phyloP scores from a whole-genome alignment of 2,113 vertebrate genomes.

The Ascaphus truei region DNA sequence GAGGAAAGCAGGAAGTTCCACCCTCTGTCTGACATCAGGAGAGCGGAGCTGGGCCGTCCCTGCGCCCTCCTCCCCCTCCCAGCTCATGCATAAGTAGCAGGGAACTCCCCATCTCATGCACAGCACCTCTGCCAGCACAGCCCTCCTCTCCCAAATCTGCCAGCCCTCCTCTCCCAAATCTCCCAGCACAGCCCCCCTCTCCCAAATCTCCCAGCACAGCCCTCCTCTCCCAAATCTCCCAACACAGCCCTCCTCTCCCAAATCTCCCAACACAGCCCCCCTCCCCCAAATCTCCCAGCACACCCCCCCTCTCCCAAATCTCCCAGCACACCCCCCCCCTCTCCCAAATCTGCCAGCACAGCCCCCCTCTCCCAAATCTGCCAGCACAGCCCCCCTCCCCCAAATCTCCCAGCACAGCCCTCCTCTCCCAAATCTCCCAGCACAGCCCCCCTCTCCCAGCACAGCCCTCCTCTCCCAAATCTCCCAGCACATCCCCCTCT shows the following conservation, averaged over 20 bases:
- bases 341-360: not conserved
- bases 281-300: not conserved
- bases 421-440: not conserved
- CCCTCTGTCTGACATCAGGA: not conserved
- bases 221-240: not conserved
- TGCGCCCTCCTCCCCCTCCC: not conserved
- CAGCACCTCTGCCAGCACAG: not conserved
- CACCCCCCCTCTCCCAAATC: not conserved
- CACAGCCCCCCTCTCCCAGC: no score
- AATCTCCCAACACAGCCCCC: not conserved
- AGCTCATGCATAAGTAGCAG: not conserved
- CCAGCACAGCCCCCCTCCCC: not conserved
- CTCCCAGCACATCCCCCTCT: no score
- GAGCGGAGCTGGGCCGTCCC: fast-evolving
- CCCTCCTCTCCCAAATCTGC: not conserved
- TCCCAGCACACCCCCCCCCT: not conserved
- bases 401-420: not conserved
- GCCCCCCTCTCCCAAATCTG: not conserved
- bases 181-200: not conserved
- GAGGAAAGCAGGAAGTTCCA: not conserved
- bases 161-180: not conserved
- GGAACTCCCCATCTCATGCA: not conserved
- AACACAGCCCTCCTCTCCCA: not conserved
- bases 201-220: not conserved
- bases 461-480: no score